Evolutionary conservation across 2,888 invertebrate genomes (phyloP).

Genomic region (Athalia rosae): DNA sequence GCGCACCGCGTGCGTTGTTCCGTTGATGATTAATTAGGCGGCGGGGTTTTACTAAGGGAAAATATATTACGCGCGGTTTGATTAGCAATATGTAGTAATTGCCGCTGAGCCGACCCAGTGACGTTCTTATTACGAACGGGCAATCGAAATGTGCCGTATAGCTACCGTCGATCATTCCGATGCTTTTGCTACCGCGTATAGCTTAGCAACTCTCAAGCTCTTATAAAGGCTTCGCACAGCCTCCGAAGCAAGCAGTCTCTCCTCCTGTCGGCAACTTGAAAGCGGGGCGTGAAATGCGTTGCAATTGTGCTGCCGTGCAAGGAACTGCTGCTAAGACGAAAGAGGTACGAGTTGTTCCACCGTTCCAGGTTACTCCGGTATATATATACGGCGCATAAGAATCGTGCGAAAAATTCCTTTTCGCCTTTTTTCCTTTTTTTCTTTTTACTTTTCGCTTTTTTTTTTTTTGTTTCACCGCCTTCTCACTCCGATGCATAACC

Average conservation of each 20-base stretch:
- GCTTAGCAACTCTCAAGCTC: too few species aligned
- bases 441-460: too few species aligned
- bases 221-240: conserved; percentile 44
- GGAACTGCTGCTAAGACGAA: not conserved
- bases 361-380: too few species aligned
- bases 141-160: conserved; percentile 48
- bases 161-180: conserved; percentile 53
- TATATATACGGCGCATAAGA: too few species aligned
- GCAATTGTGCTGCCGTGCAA: conserved; percentile 57
- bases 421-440: too few species aligned
- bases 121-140: conserved; percentile 57
- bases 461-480: too few species aligned
- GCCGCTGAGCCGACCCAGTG: conserved; percentile 52
- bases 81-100: conserved; percentile 55
- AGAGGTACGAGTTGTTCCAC: too few species aligned
- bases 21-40: conserved; percentile 16
- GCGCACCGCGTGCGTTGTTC: not conserved
- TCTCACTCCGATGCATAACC: too few species aligned
- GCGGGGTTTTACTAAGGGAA: not conserved
- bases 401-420: too few species aligned
- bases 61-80: conserved; percentile 4
- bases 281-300: conserved; percentile 63
- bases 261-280: conserved; percentile 64
- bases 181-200: conserved; percentile 42
- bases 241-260: conserved; percentile 16